Percentiles rank a stretch among this genome's conserved stretches.
Evolutionary conservation across 2,888 invertebrate genomes (phyloP).

Genomic region (Drosophila peninsularis): DNA sequence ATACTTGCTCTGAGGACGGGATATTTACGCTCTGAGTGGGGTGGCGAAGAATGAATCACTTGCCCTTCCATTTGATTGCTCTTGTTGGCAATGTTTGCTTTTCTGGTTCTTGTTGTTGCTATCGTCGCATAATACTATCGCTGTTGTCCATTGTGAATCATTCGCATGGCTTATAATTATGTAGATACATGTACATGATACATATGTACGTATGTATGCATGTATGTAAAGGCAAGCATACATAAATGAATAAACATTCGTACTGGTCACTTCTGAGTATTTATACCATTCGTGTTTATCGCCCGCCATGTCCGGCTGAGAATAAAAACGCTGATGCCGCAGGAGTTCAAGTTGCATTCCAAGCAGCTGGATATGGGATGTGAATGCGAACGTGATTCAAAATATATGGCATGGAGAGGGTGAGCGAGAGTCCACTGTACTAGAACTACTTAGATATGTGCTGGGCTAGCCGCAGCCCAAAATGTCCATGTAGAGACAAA

Average conservation of each 20-base stretch:
- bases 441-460: background rate
- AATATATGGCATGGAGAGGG: background rate
- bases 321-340: constrained; percentile 35
- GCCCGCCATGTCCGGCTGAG: constrained; percentile 9
- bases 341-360: constrained; percentile 26
- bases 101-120: background rate
- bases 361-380: constrained; percentile 24
- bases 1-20: background rate
- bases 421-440: background rate
- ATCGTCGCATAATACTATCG: background rate
- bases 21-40: background rate
- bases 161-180: background rate
- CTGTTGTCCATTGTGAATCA: constrained; percentile 26
- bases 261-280: constrained; percentile 1
- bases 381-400: background rate
- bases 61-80: constrained; percentile 27
- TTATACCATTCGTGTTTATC: constrained; percentile 19
- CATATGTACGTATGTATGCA: background rate
- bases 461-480: background rate
- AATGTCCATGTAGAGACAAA: constrained; percentile 1
- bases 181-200: background rate
- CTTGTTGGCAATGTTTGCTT: constrained; percentile 16
- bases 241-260: background rate
- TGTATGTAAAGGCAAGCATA: background rate
- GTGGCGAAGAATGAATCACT: constrained; percentile 30